A percentile compares a stretch with the other conserved stretches of the same genome.
phyloP scores from a whole-genome alignment of 35 echinoderm and acorn worm genomes.

The Chiridota heheva region DNA sequence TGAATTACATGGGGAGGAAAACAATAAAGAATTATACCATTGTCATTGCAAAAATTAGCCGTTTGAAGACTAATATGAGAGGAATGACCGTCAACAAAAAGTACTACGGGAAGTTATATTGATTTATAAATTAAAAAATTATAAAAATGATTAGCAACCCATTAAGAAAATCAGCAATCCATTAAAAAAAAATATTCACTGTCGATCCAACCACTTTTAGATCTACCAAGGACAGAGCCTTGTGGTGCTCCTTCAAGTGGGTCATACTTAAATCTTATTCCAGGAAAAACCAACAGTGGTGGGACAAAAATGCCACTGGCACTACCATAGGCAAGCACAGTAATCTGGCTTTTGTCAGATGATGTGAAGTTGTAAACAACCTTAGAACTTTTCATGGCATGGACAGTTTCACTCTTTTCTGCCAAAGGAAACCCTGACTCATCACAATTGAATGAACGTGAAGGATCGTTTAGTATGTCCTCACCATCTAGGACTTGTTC shows the following conservation, averaged over 20 bases:
- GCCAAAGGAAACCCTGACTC: slow-evolving; percentile 54
- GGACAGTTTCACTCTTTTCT: slow-evolving; percentile 43
- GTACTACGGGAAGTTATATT: slow-evolving; percentile 45
- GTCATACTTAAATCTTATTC: slow-evolving; percentile 25
- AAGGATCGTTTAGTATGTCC: slow-evolving; percentile 6
- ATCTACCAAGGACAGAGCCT: slow-evolving; percentile 19
- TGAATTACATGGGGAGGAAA: slow-evolving; percentile 49
- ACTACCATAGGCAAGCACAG: slow-evolving; percentile 34
- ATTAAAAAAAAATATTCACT: slow-evolving; percentile 36
- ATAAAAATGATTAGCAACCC: slow-evolving; percentile 52
- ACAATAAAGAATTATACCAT: slow-evolving; percentile 48
- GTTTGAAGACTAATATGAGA: slow-evolving; percentile 43
- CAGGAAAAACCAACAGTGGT: slow-evolving; percentile 46
- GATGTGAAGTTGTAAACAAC: slow-evolving; percentile 24
- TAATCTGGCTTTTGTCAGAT: slow-evolving; percentile 42
- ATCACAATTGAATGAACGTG: slow-evolving; percentile 54
- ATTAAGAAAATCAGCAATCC: slow-evolving; percentile 56
- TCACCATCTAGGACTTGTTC: neutral
- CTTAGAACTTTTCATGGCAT: slow-evolving; percentile 32
- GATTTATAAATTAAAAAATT: slow-evolving; percentile 16
- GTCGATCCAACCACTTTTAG: slow-evolving; percentile 51
- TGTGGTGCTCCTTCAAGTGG: slow-evolving; percentile 55
- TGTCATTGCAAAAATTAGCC: slow-evolving; percentile 30
- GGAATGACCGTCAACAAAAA: slow-evolving; percentile 48
- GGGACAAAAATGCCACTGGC: slow-evolving; percentile 41